phyloP scores from a whole-genome alignment of 64 coral and sea anemone genomes.

The Anthopleura sola region DNA sequence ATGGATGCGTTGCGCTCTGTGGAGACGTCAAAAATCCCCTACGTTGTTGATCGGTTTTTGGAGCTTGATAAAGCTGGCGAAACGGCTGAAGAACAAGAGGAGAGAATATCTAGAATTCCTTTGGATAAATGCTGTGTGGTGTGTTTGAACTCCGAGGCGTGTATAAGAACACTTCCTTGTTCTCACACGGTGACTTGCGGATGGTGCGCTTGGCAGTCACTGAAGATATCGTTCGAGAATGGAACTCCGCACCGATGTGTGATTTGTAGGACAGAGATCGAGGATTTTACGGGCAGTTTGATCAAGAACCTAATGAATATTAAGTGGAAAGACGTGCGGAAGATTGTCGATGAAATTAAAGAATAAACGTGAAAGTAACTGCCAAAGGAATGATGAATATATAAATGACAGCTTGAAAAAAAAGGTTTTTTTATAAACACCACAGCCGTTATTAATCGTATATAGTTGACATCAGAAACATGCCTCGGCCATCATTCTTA shows the following conservation, averaged over 20 bases:
- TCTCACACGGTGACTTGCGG: constrained; percentile 70
- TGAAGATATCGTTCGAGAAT: constrained; percentile 72
- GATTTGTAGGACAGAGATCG: constrained; percentile 73
- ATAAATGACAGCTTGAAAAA: no score
- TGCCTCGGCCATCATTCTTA: no score
- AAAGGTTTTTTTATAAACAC: no score
- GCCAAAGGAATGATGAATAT: no score
- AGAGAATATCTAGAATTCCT: constrained; percentile 7
- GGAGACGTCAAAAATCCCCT: constrained; percentile 78
- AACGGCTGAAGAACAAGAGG: neutral
- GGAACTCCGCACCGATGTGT: constrained; percentile 65
- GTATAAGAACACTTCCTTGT: constrained; percentile 69
- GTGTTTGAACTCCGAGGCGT: constrained; percentile 68
- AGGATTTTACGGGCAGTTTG: constrained; percentile 79
- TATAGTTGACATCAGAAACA: no score
- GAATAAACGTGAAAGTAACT: neutral
- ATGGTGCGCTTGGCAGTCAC: constrained; percentile 88
- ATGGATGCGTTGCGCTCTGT: constrained; percentile 70
- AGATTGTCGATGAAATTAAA: constrained; percentile 75
- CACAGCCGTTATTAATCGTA: no score
- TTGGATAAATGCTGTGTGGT: constrained; percentile 60
- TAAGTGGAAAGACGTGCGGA: constrained; percentile 83
- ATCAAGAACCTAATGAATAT: constrained; percentile 76
- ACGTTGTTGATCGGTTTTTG: constrained; percentile 80
- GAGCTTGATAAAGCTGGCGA: constrained; percentile 55